A percentile compares a stretch with the other conserved stretches of the same genome.
These are phyloP conservation scores for Listronotus bonariensis DNA, from an alignment of 1,140 invertebrate species.

Conservation along the genomic window DNA sequence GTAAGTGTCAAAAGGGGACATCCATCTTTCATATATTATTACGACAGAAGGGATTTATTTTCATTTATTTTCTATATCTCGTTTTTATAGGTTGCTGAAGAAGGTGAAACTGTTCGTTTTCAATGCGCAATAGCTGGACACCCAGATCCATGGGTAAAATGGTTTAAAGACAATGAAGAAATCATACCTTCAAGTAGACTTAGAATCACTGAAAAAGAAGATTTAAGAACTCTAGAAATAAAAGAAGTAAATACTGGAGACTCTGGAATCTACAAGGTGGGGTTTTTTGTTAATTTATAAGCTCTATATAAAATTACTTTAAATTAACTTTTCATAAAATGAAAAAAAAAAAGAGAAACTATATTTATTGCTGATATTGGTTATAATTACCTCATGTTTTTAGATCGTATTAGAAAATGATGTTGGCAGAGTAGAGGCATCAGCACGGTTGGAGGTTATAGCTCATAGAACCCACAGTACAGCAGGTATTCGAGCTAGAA, in stretches of 20 bases:
- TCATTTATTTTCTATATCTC: too few species aligned
- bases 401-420: conserved; percentile 73
- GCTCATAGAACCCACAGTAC: conserved; percentile 58
- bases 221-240: conserved; percentile 77
- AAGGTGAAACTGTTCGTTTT: conserved; percentile 79
- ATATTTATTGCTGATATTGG: background rate
- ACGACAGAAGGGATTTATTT: too few species aligned
- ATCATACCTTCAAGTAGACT: conserved; percentile 69
- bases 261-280: conserved; percentile 79
- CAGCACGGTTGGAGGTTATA: conserved; percentile 80
- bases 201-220: conserved; percentile 74
- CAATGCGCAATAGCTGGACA: conserved; percentile 79
- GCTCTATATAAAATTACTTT: too few species aligned
- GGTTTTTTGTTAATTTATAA: too few species aligned
- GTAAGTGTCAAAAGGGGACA: too few species aligned
- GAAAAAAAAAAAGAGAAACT: too few species aligned
- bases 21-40: too few species aligned
- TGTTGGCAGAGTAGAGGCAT: conserved; percentile 78
- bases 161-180: conserved; percentile 77
- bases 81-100: conserved; percentile 62
- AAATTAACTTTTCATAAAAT: too few species aligned
- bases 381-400: too few species aligned
- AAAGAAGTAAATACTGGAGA: conserved; percentile 76
- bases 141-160: conserved; percentile 75
- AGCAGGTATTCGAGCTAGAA: conserved; percentile 55